phyloP scores from a whole-genome alignment of 37 sponge, comb jelly and placozoan genomes.

The Petrosia ficiformis region DNA sequence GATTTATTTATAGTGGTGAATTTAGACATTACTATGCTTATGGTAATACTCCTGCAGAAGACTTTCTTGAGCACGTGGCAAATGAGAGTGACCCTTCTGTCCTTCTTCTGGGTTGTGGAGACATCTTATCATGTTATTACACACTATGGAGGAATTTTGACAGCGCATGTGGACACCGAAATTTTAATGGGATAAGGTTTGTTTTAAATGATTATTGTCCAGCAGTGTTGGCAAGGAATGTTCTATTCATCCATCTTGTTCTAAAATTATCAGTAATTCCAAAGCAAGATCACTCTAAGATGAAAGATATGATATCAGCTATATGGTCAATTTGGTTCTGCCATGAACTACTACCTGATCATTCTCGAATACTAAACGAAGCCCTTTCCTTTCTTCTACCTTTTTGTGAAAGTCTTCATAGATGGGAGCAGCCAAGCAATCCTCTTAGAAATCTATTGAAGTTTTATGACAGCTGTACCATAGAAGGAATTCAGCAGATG shows the following conservation, averaged over 20 bases:
- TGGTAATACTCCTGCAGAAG: conserved; percentile 43
- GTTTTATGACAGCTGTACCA: not conserved
- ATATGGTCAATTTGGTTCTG: conserved; percentile 62
- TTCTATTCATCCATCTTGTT: conserved; percentile 34
- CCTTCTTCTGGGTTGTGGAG: conserved; percentile 42
- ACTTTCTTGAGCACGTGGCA: conserved; percentile 17
- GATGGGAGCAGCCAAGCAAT: conserved; percentile 7
- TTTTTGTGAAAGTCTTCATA: not conserved
- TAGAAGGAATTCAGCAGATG: not conserved
- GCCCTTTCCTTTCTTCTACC: conserved; percentile 14
- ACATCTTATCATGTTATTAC: conserved; percentile 39
- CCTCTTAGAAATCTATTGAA: conserved; percentile 6
- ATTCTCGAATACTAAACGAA: not conserved
- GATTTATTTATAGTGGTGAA: not conserved
- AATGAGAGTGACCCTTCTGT: conserved; percentile 15
- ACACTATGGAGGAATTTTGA: conserved; percentile 52
- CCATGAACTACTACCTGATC: conserved; percentile 31
- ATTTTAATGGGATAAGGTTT: conserved; percentile 32
- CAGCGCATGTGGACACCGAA: not conserved
- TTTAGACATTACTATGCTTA: conserved; percentile 24
- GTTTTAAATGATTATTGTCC: conserved; percentile 37
- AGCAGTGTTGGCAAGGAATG: conserved; percentile 39
- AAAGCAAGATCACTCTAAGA: not conserved
- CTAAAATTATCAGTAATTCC: conserved; percentile 4
- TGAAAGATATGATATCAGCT: conserved; percentile 24